Conservation (phyloP, 2,888 invertebrate genomes). For the Timandra comae region DNA sequence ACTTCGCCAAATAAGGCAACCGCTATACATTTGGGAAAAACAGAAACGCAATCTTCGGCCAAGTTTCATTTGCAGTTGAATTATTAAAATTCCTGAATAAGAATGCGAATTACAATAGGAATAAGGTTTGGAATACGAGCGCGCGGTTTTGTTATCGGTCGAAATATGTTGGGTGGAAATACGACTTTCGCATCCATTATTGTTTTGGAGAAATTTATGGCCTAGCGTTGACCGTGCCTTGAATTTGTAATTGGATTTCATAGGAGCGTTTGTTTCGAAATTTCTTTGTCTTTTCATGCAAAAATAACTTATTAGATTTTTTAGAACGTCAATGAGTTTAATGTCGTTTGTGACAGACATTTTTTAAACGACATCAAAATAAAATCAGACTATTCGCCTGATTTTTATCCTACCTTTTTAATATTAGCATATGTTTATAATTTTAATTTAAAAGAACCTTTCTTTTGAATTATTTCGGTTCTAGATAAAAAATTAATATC, state of each 20-base stretch:
- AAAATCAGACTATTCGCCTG: too few relatives aligned
- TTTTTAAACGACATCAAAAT: slow-evolving; percentile 18
- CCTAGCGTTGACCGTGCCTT: slow-evolving; percentile 35
- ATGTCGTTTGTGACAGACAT: slow-evolving; percentile 23
- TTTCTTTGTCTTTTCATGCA: slow-evolving; percentile 32
- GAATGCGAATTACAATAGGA: slow-evolving; percentile 18
- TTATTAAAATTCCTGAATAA: slow-evolving; percentile 19
- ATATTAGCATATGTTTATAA: too few relatives aligned
- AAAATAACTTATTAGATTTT: slow-evolving; percentile 29
- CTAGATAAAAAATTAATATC: too few relatives aligned
- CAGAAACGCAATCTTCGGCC: slow-evolving; percentile 26
- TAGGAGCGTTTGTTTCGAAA: slow-evolving; percentile 34
- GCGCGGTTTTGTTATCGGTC: slow-evolving; percentile 21
- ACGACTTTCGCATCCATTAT: slow-evolving; percentile 38
- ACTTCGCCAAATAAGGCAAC: slow-evolving; percentile 34
- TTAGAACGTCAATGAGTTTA: slow-evolving; percentile 28
- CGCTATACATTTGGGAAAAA: slow-evolving; percentile 31
- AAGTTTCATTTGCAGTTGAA: slow-evolving; percentile 25
- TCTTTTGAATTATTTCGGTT: too few relatives aligned
- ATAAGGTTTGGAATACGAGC: slow-evolving; percentile 28
- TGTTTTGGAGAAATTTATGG: slow-evolving; percentile 52
- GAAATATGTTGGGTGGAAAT: slow-evolving; percentile 28
- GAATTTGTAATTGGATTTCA: slow-evolving; percentile 51
- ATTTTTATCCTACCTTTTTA: too few relatives aligned
- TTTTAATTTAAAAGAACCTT: too few relatives aligned